phyloP scores from a whole-genome alignment of 2,888 invertebrate species.

The Furcula furcula region DNA sequence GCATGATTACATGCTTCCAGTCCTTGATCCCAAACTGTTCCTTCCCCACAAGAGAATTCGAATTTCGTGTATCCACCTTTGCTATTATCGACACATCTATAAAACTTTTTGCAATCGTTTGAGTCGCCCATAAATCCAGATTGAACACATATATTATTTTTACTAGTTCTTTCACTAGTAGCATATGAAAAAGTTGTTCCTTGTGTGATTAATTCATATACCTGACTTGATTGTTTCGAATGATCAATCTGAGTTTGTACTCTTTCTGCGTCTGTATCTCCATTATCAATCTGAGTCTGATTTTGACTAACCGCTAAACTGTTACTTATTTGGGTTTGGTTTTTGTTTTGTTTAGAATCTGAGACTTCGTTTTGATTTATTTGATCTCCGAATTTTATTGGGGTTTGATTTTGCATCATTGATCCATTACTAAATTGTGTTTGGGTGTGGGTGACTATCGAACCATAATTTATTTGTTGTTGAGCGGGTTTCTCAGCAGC shows the following conservation, averaged over 20 bases:
- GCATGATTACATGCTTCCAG: conserved; percentile 82
- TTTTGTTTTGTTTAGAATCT: conserved; percentile 43
- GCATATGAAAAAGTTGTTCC: conserved; percentile 13
- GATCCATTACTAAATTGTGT: conserved; percentile 44
- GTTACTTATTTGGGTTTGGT: conserved; percentile 47
- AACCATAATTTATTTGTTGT: conserved; percentile 45
- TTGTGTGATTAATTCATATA: conserved; percentile 34
- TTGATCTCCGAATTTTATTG: conserved; percentile 43
- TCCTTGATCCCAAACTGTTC: conserved; percentile 83
- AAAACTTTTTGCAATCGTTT: conserved; percentile 85
- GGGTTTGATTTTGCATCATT: conserved; percentile 50
- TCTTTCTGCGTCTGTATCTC: conserved; percentile 39
- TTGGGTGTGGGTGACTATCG: conserved; percentile 45
- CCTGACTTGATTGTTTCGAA: conserved; percentile 46
- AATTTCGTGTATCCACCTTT: conserved; percentile 71
- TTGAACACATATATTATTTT: conserved; percentile 10
- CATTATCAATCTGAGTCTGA: conserved; percentile 49
- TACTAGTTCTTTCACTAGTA: not conserved
- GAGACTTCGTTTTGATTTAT: conserved; percentile 19
- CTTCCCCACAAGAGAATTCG: conserved; percentile 81
- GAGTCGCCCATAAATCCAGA: conserved; percentile 83
- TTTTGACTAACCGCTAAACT: conserved; percentile 46
- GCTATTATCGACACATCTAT: conserved; percentile 83
- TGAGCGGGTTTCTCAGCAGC: conserved; percentile 26
- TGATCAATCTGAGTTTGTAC: conserved; percentile 54